phyloP scores from a whole-genome alignment of 2,113 vertebrate genomes.

The Mixornis gularis region DNA sequence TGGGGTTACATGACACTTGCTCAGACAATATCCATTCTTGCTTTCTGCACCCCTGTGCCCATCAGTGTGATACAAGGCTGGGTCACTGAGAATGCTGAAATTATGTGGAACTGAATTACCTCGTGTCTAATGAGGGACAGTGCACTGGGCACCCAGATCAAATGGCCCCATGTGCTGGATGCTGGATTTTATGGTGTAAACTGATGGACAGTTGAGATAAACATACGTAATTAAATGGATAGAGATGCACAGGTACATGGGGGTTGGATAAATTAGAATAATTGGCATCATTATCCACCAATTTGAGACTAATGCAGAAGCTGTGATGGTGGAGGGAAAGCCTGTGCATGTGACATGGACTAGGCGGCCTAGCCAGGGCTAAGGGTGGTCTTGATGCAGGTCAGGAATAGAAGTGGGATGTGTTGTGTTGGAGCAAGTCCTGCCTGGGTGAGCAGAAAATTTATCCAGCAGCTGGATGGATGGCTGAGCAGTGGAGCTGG shows the following conservation, averaged over 20 bases:
- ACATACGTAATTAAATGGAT: not conserved
- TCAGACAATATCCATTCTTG: not conserved
- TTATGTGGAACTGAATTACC: not conserved
- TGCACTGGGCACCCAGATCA: rapidly evolving
- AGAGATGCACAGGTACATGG: not conserved
- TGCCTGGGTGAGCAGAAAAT: not conserved
- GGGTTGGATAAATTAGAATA: not conserved
- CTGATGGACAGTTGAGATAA: not conserved
- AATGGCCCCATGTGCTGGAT: not conserved
- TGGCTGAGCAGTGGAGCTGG: not conserved
- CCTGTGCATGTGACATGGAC: rapidly evolving
- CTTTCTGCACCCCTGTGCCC: not conserved
- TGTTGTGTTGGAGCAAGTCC: not conserved
- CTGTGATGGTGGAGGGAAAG: not conserved
- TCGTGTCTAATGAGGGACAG: not conserved
- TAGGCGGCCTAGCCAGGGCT: not conserved
- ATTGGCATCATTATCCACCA: not conserved
- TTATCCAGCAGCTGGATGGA: not conserved
- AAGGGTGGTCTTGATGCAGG: not conserved
- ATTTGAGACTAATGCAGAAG: not conserved
- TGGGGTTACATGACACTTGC: not conserved
- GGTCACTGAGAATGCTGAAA: not conserved
- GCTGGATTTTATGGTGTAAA: not conserved
- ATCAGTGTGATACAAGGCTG: not conserved
- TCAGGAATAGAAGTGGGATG: not conserved